Conservation (phyloP, 2,797 vertebrate species). For the Vespertilio murinus region DNA sequence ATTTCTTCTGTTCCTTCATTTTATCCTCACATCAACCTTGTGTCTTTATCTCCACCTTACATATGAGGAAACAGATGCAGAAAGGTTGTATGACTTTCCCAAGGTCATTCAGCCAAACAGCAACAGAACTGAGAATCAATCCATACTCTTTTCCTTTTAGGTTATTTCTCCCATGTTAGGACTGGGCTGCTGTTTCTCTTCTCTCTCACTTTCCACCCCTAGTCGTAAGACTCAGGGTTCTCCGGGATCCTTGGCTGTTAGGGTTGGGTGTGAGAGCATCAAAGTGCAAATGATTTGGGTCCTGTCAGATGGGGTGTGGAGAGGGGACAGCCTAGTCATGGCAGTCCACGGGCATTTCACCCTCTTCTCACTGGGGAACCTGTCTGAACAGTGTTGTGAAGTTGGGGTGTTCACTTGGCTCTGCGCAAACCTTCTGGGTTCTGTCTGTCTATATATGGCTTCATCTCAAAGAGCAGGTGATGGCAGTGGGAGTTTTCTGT, state of each 20-base stretch:
- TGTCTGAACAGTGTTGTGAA: not conserved
- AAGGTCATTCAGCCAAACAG: not conserved
- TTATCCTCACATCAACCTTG: not conserved
- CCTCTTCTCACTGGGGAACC: not conserved
- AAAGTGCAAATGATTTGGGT: fast-evolving
- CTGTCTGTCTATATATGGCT: slow-evolving; percentile 64
- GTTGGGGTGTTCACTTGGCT: not conserved
- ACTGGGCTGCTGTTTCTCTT: not conserved
- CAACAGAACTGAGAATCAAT: not conserved
- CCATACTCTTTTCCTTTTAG: not conserved
- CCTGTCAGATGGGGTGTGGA: not conserved
- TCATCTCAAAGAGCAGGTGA: slow-evolving; percentile 61
- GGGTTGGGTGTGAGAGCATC: not conserved
- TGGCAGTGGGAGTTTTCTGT: slow-evolving; percentile 54
- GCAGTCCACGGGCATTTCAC: not conserved
- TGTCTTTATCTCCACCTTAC: not conserved
- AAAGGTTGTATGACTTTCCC: not conserved
- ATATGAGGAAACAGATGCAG: not conserved
- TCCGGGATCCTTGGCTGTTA: not conserved
- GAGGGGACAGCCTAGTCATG: not conserved
- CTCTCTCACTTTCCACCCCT: not conserved
- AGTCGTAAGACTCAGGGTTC: not conserved
- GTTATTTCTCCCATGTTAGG: not conserved
- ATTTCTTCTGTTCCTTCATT: not conserved
- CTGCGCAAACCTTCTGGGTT: not conserved